A percentile compares a stretch with the other conserved stretches of the same genome.
phyloP scores from a whole-genome alignment of 1,140 invertebrate species.

The Nasonia vitripennis region DNA sequence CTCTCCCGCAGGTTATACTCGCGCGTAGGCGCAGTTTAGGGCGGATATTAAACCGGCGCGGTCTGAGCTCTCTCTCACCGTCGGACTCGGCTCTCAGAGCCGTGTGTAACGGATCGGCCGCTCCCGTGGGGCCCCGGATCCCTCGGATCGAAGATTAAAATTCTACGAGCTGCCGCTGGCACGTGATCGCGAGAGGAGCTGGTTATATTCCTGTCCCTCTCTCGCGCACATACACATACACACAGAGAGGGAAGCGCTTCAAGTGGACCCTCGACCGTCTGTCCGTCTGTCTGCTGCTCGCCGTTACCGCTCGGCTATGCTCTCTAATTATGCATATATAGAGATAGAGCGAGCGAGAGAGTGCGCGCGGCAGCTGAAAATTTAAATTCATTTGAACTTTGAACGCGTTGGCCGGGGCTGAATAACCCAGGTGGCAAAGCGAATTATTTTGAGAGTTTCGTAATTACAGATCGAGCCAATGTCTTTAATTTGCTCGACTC shows the following conservation, averaged over 20 bases:
- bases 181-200: slow-evolving; percentile 1
- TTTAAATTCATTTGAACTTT: slow-evolving; percentile 46
- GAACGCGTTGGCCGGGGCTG: not conserved
- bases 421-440: slow-evolving; percentile 23
- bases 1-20: not conserved
- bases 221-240: not conserved
- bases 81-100: too few species aligned
- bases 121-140: not conserved
- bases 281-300: not conserved
- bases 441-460: slow-evolving; percentile 35
- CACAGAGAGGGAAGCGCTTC: not conserved
- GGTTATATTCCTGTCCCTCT: not conserved
- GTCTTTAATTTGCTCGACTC: slow-evolving; percentile 12
- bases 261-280: not conserved
- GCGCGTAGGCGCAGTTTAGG: slow-evolving; percentile 3
- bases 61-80: not conserved
- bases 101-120: not conserved
- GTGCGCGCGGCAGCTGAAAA: slow-evolving; percentile 11
- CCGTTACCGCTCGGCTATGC: not conserved
- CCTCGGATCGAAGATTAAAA: slow-evolving; percentile 56
- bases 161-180: slow-evolving; percentile 28
- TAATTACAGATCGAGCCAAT: slow-evolving; percentile 18
- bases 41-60: slow-evolving; percentile 16
- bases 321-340: slow-evolving; percentile 32
- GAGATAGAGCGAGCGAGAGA: not conserved